Base-by-base conservation (phyloP, 2,113 vertebrate species). In the Nettapus auritus region DNA sequence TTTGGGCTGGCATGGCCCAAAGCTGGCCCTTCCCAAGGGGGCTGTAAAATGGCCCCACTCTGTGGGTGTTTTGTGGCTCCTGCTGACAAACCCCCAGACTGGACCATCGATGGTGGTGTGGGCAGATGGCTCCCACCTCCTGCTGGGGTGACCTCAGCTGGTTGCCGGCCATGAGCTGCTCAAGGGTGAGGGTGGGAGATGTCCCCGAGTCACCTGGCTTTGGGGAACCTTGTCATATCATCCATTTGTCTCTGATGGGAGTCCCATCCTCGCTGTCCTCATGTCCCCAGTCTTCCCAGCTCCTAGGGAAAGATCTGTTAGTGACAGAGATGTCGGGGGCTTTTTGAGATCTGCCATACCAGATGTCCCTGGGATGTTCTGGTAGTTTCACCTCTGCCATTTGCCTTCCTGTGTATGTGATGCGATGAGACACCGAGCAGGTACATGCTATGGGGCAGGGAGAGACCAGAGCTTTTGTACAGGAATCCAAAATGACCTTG, bases 1-100 rank as follows among this genome's bases (percentile, higher is more conserved):
- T n/a, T n/a, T n/a, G n/a, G 63, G 40, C 59, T 70, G 25, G 55
- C 21, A 8, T 7, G 23, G 55, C 60, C 62, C 21, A 79, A 48
- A 60, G 34, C 0, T 2, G 14, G 17, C 18, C n/a, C 17, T 63
- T 60, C 68, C 44, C 1, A 3, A 74, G 64, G 10, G 0, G 1
- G 34, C n/a, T 68, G 16, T 57, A 25, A 56, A 71, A 34, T 4
- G 4, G 3, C 16, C 56, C 36, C 5, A 6, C 26, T 40, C 36
- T 36, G 52, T 3, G 13, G 76, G 14, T 0, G 0, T 68, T 93
- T 36, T 50, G 55, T 36, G 66, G 42, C 29, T 71, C 46, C 59
- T 63, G 36, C 33, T 34, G 29, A 50, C 34, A 62, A 56, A 26
- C 50, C 8, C 36, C 33, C 68, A 86, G 3, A 52, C 16, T 33